Evolutionary conservation across 1,140 invertebrate genomes (phyloP).

Genomic region (Brachionus rotundiformis): DNA sequence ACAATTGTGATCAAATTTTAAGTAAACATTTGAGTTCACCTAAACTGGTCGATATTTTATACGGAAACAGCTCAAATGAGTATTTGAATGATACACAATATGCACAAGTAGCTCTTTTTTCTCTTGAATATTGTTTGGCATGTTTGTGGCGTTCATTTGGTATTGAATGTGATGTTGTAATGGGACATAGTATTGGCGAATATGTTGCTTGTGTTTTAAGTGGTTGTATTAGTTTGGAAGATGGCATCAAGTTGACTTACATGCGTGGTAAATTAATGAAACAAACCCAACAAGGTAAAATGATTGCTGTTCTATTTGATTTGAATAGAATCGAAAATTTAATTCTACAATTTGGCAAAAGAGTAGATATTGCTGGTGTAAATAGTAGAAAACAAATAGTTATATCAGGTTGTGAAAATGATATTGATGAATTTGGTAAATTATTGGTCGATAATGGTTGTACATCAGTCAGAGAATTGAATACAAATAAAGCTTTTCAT

Average conservation of each 20-base stretch:
- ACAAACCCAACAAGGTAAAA: not conserved
- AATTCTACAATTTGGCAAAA: not conserved
- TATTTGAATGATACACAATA: not conserved
- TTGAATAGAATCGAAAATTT: not conserved
- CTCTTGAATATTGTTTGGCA: not conserved
- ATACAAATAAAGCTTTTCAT: conserved; percentile 20
- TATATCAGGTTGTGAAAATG: not conserved
- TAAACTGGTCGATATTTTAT: not conserved
- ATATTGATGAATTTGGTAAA: not conserved
- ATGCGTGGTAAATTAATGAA: not conserved
- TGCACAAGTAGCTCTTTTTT: not conserved
- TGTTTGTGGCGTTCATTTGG: not conserved
- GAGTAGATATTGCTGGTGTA: not conserved
- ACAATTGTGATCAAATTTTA: not conserved
- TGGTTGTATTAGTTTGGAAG: not conserved
- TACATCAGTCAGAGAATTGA: not conserved
- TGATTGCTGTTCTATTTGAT: not conserved
- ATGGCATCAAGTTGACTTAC: not conserved
- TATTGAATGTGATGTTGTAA: not conserved
- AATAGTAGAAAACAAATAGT: not conserved
- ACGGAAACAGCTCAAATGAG: not conserved
- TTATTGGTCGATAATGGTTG: not conserved
- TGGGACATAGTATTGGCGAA: conserved; percentile 36
- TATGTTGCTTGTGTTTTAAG: not conserved
- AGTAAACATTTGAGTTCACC: not conserved